A percentile compares a stretch with the other conserved stretches of the same genome.
Evolutionary conservation across 2,888 invertebrate genomes (phyloP).

Genomic region (Tenthredo amoena): DNA sequence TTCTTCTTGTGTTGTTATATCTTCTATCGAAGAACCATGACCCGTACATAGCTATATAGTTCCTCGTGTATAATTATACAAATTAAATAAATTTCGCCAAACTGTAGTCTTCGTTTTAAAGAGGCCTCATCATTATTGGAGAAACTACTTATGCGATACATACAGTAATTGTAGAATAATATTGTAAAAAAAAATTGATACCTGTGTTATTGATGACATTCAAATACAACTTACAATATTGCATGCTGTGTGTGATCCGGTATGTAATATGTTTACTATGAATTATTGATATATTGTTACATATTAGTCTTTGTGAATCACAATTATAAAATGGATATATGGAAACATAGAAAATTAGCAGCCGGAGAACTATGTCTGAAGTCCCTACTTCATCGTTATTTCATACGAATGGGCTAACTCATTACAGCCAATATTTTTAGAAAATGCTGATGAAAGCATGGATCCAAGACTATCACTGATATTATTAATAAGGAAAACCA

Average conservation of each 20-base stretch:
- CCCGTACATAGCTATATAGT: background rate
- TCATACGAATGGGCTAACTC: background rate
- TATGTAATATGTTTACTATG: background rate
- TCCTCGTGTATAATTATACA: background rate
- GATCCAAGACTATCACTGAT: background rate
- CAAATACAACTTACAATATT: background rate
- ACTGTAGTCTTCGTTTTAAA: background rate
- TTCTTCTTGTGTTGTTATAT: slow-evolving; percentile 33
- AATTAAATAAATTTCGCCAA: background rate
- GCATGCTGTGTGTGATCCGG: background rate
- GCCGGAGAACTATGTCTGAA: background rate
- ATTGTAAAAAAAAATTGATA: background rate
- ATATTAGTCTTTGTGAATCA: background rate
- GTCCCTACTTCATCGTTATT: background rate
- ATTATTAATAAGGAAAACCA: background rate
- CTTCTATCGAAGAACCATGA: slow-evolving; percentile 27
- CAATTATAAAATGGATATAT: background rate
- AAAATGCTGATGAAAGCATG: background rate
- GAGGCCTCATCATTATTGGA: background rate
- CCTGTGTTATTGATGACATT: background rate
- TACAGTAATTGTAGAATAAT: background rate
- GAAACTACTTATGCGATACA: background rate
- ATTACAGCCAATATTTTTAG: background rate
- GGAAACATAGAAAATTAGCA: background rate
- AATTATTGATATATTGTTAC: background rate